These are phyloP conservation scores for Andrena marginata DNA, from an alignment of 2,888 invertebrate genomes.

Conservation along the genomic window DNA sequence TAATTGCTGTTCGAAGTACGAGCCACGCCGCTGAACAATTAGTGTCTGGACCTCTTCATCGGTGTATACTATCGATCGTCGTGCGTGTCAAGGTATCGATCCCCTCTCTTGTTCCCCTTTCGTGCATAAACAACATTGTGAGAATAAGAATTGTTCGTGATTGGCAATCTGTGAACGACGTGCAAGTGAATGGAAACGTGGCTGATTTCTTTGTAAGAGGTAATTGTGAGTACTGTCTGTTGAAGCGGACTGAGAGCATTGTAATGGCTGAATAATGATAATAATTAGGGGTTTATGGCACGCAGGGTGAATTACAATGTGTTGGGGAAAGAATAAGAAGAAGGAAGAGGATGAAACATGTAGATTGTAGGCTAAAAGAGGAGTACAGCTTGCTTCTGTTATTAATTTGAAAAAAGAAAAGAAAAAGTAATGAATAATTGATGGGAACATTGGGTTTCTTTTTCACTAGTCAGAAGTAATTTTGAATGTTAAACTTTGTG, in stretches of 20 bases:
- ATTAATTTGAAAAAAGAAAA: too few species aligned
- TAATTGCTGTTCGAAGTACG: conserved; percentile 13
- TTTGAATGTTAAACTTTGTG: too few species aligned
- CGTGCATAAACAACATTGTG: conserved; percentile 63
- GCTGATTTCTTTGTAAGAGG: conserved; percentile 15
- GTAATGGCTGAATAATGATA: not conserved
- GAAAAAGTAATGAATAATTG: too few species aligned
- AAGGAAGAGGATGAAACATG: too few species aligned
- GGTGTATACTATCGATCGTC: conserved; percentile 57
- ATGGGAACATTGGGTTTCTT: too few species aligned
- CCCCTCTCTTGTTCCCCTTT: conserved; percentile 33
- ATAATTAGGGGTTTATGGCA: too few species aligned
- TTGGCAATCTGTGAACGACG: conserved; percentile 24
- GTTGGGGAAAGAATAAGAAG: too few species aligned
- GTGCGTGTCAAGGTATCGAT: conserved; percentile 49
- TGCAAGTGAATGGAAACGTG: conserved; percentile 31
- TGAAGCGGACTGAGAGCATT: not conserved
- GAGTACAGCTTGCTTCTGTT: too few species aligned
- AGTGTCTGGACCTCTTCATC: conserved; percentile 41
- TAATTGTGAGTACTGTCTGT: not conserved
- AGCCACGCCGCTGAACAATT: conserved; percentile 33
- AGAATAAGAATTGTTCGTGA: conserved; percentile 48
- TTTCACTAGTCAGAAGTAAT: too few species aligned
- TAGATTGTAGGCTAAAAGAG: too few species aligned
- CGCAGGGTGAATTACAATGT: too few species aligned